Evolutionary conservation across 2,888 invertebrate genomes (phyloP), one percentile per base, ranked within the genome.

Genomic region (Ophraella communa): DNA sequence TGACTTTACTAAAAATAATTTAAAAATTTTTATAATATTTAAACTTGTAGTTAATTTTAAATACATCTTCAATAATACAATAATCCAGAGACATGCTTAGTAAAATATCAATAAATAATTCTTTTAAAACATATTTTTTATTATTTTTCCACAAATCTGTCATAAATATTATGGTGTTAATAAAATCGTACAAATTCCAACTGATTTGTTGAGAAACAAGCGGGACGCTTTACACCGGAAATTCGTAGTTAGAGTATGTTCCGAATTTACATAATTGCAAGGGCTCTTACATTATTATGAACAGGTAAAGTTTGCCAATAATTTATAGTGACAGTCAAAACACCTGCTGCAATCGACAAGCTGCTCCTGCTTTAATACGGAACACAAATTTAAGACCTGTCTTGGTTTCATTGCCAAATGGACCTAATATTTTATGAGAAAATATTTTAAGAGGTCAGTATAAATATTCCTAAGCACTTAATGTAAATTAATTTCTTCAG

Each of bases 291-390:
- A 78, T 79, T 80, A 78, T 79, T 80, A 80, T 78, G 79, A 79
- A 78, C 79, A 78, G 78, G 79, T 76, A 80, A 81, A 81, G 77
- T 81, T 81, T 75, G 69, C 76, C 79, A 74, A 80, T 81, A 81
- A 81, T 80, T 81, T 80, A 81, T 77, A 73, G 75, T 79, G 80
- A 80, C 81, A 81, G 80, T 79, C 79, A 80, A 80, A 81, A 78
- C 80, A 81, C 81, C 81, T 81, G 81, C 79, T 81, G 79, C 81
- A 70, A 79, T 80, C 79, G 80, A 79, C 80, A 77, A 77, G 42
- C 44, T 79, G 75, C 77, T 60, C 51, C 42, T 35, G 53, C 56
- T 65, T 67, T 68, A 17, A 18, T 17, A 20, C 7, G 23, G 10
- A 24, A 17, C 4, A 21, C 30, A 44, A 73, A 73, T 71, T 73